Base-by-base conservation (phyloP, 2,888 invertebrate genomes). In the Bibio marci region DNA sequence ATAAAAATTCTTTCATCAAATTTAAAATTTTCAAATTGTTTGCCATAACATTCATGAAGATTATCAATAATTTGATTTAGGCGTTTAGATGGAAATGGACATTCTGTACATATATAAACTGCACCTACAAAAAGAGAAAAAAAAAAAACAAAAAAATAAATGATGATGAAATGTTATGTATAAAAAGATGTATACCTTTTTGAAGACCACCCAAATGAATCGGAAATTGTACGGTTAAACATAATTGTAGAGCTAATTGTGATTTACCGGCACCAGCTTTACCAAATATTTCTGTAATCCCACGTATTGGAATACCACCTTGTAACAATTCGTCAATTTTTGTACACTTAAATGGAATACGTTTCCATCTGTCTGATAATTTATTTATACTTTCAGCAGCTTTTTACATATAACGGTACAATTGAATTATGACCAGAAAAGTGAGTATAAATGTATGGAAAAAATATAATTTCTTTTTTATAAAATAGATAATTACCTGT, bases 241-340 rank as follows among this genome's bases (percentile, higher is more conserved):
- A 67, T 3, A 83, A 55, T 52, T 82, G 80, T 25, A 85, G 56
- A 46, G 78, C 74, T 12, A 82, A 50, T 52, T 85, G 83, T 0
- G 81, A 80, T 61, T 85, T 85, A 3, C 83, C 83, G 44, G 67
- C 66, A 2, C 78, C 76, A 50, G 78, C 73, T 50, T 71, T 69
- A 1, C 83, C 85, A 49, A 70, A 70, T 48, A 85, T 66, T 62
- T 85, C 82, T 8, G 76, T 79, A 35, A 85, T 71, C 6, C 80
- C 78, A 43, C 68, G 65, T 8, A 66, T 59, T 4, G 71, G 60
- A 37, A 85, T 59, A 12, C 83, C 82, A 18, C 80, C 81, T 45
- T 61, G 59, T 2, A 76, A 60, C 44, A 70, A 59, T 28, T 51
- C 49, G 53, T 81, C 76, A 25, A 81, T 55, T 6, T 61, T 53